These are phyloP conservation scores for Harpagoxenus sublaevis DNA, from an alignment of 2,888 invertebrate species.

Conservation along the genomic window DNA sequence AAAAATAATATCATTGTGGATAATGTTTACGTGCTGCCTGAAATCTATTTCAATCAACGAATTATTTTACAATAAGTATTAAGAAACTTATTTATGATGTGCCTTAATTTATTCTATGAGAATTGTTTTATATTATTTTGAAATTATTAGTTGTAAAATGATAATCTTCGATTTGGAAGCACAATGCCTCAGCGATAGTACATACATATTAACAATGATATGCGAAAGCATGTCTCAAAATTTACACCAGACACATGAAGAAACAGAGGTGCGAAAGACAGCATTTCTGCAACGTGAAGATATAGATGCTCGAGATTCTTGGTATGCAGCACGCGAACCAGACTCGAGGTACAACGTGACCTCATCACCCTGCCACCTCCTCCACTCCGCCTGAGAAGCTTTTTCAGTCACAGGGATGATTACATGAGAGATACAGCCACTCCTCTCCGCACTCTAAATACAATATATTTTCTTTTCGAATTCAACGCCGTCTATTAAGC, in stretches of 20 bases:
- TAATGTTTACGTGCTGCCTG: neutral
- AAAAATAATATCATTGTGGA: neutral
- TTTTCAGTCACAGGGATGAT: conserved; percentile 54
- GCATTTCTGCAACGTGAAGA: conserved; percentile 19
- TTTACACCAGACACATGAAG: conserved; percentile 39
- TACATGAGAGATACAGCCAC: conserved; percentile 48
- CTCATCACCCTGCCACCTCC: conserved; percentile 64
- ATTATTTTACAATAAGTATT: neutral
- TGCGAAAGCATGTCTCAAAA: neutral
- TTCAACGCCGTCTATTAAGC: conserved; percentile 2
- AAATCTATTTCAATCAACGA: neutral
- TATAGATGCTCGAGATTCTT: conserved; percentile 53
- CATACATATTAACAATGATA: conserved; percentile 4
- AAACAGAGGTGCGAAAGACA: conserved; percentile 31
- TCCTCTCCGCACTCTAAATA: conserved; percentile 26
- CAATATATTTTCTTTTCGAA: conserved; percentile 30
- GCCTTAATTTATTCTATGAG: neutral
- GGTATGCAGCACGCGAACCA: conserved; percentile 66
- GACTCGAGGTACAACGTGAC: conserved; percentile 72
- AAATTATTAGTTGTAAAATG: neutral
- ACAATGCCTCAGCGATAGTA: neutral
- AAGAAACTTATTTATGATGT: neutral
- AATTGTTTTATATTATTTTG: neutral
- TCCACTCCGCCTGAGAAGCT: conserved; percentile 42
- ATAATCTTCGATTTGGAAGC: neutral